These are phyloP conservation scores for Drosophila helvetica DNA, from an alignment of 2,888 invertebrate genomes.

Conservation along the genomic window DNA sequence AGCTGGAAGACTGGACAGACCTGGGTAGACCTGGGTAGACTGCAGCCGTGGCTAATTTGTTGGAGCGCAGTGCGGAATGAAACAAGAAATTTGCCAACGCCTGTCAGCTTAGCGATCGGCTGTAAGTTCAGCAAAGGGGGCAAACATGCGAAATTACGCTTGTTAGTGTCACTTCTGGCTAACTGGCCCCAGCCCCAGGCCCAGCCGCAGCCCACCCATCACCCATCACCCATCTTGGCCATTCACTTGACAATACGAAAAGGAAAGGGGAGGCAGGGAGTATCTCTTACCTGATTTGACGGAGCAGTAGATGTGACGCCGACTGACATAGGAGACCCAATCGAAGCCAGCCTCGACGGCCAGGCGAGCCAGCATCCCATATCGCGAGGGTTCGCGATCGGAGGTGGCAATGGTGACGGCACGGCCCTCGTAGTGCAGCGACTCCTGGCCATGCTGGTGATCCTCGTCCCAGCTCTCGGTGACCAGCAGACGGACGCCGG, in stretches of 20 bases:
- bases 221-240: conserved; percentile 19
- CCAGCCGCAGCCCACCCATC: conserved; percentile 25
- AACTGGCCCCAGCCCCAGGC: conserved; percentile 49
- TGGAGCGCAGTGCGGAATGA: conserved; percentile 36
- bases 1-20: not conserved
- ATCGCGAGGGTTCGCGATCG: conserved; percentile 95
- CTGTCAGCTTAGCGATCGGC: conserved; percentile 76
- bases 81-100: conserved; percentile 79
- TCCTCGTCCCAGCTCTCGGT: conserved; percentile 98
- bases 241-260: conserved; percentile 6
- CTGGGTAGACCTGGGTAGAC: conserved; percentile 5
- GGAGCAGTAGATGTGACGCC: conserved; percentile 97
- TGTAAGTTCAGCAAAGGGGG: conserved; percentile 56
- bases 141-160: conserved; percentile 82
- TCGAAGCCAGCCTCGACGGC: conserved; percentile 99
- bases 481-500: conserved; percentile 95
- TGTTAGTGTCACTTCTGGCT: conserved; percentile 81
- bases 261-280: too few species aligned
- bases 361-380: conserved; percentile 97
- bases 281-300: conserved; percentile 95
- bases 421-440: conserved; percentile 97
- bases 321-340: conserved; percentile 98
- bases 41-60: conserved; percentile 73
- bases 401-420: conserved; percentile 98
- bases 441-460: conserved; percentile 88